These are phyloP conservation scores for Saccostrea cuccullata DNA, from an alignment of 1,140 invertebrate species.

Conservation along the genomic window DNA sequence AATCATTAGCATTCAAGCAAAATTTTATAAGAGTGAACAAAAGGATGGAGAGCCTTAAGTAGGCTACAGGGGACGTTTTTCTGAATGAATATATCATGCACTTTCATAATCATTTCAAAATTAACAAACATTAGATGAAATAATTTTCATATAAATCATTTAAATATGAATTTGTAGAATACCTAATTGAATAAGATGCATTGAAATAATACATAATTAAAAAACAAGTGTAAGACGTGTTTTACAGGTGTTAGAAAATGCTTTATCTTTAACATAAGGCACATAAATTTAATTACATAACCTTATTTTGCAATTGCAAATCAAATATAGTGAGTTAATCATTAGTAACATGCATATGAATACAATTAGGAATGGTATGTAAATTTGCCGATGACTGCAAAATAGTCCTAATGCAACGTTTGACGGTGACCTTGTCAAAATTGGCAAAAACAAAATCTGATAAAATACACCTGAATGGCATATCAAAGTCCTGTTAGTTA, in stretches of 20 bases:
- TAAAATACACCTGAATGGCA: conserved; percentile 12
- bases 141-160: conserved; percentile 11
- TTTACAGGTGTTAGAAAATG: neutral
- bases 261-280: neutral
- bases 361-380: neutral
- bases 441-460: neutral
- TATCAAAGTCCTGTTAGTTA: conserved; percentile 9
- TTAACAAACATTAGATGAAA: neutral
- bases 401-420: neutral
- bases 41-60: too few species aligned
- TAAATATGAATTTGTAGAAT: neutral
- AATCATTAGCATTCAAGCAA: too few species aligned
- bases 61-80: too few species aligned
- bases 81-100: neutral
- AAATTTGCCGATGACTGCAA: neutral
- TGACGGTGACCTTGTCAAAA: neutral
- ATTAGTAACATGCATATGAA: neutral
- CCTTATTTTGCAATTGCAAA: neutral
- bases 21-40: too few species aligned
- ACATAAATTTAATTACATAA: neutral
- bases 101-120: neutral
- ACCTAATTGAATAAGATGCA: neutral
- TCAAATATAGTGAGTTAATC: neutral
- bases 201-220: neutral
- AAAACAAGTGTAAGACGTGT: neutral